Percentiles rank a stretch among this genome's conserved stretches.
phyloP scores from a whole-genome alignment of 2,113 vertebrate genomes.

The Seriola dumerili region DNA sequence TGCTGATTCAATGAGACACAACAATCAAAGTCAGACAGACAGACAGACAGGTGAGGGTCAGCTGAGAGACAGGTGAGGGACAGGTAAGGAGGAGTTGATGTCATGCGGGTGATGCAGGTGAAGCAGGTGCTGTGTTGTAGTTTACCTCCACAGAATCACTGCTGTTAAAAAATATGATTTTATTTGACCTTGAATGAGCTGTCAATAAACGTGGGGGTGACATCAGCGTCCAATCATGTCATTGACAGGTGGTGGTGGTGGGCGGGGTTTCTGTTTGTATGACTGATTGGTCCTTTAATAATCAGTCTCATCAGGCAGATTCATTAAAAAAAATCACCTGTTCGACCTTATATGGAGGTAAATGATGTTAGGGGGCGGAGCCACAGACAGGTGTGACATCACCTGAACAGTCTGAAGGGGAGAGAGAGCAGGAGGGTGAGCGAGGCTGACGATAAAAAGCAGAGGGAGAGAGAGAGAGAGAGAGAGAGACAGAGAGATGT shows the following conservation, averaged over 20 bases:
- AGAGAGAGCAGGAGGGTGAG: slow-evolving; percentile 29
- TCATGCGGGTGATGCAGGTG: slow-evolving; percentile 27
- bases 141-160: slow-evolving; percentile 24
- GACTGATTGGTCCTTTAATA: not conserved
- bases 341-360: slow-evolving; percentile 27
- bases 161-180: not conserved
- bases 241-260: not conserved
- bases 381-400: slow-evolving; percentile 38
- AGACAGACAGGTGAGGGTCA: not conserved
- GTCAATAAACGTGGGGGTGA: not conserved
- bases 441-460: slow-evolving; percentile 26
- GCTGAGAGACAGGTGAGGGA: not conserved
- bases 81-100: not conserved
- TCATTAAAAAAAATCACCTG: not conserved
- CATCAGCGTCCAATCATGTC: not conserved
- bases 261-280: not conserved
- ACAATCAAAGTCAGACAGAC: not conserved
- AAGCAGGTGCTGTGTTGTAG: not conserved
- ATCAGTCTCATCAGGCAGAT: not conserved
- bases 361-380: slow-evolving; percentile 24
- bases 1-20: not conserved
- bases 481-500: slow-evolving; percentile 18
- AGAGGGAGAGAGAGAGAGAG: slow-evolving; percentile 9
- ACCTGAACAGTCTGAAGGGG: slow-evolving; percentile 24
- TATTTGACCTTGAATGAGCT: not conserved